These are phyloP conservation scores for Lycaon pictus DNA, from an alignment of 2,113 vertebrate species.

Conservation along the genomic window DNA sequence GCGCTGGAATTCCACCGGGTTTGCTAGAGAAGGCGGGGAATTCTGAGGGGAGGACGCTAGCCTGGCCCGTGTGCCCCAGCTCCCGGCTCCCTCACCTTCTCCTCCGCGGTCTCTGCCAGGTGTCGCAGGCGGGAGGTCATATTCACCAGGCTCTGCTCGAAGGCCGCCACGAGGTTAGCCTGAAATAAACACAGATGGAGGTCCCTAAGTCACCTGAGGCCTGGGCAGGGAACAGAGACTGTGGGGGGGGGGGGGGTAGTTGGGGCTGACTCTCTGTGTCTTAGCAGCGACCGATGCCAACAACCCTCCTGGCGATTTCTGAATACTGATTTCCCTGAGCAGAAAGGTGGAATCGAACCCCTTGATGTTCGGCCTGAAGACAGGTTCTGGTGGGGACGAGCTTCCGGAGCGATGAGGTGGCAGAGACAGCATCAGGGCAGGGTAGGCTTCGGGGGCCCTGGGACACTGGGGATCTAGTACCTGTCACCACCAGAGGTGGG, in stretches of 20 bases:
- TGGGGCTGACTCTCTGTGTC: neutral
- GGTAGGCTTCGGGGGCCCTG: neutral
- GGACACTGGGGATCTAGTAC: neutral
- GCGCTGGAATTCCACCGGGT: neutral
- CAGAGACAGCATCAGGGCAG: rapidly evolving
- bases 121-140: conserved; percentile 96
- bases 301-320: neutral
- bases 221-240: rapidly evolving
- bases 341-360: neutral
- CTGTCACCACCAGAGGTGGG: neutral
- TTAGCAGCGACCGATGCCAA: neutral
- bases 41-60: neutral
- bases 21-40: rapidly evolving
- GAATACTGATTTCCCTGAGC: neutral
- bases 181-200: conserved; percentile 72
- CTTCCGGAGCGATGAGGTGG: neutral
- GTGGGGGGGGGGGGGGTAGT: rapidly evolving
- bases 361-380: neutral
- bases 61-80: too few relatives aligned
- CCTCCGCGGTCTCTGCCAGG: conserved; percentile 93
- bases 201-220: too few relatives aligned
- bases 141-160: conserved; percentile 96
- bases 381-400: neutral
- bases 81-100: conserved; percentile 90
- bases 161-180: conserved; percentile 97